A percentile compares a stretch with the other conserved stretches of the same genome.
phyloP scores from a whole-genome alignment of 2,113 vertebrate species.

The Leiothrix lutea region DNA sequence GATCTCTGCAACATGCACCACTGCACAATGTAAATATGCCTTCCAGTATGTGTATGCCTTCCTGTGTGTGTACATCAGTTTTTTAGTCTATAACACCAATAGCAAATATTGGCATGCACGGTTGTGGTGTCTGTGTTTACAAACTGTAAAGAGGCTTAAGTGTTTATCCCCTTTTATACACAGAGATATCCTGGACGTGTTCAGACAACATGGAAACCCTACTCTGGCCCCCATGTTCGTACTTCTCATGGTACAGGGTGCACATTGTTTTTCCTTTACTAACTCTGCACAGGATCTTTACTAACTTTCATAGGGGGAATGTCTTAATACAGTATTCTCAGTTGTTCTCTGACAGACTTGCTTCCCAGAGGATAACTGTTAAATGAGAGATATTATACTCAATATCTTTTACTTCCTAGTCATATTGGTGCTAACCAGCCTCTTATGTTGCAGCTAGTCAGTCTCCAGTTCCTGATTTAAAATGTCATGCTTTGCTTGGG shows the following conservation, averaged over 20 bases:
- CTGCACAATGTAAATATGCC: conserved; percentile 21
- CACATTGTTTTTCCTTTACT: background rate
- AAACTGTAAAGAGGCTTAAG: conserved; percentile 25
- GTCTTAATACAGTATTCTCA: background rate
- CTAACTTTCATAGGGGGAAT: background rate
- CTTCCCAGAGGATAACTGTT: background rate
- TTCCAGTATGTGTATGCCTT: background rate
- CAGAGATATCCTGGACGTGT: background rate
- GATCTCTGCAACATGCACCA: background rate
- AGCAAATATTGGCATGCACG: background rate
- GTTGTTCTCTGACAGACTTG: background rate
- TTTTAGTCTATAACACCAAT: conserved; percentile 1
- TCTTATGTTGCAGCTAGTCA: background rate
- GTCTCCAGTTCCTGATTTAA: background rate
- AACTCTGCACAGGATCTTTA: background rate
- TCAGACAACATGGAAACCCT: background rate
- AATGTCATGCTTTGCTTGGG: background rate
- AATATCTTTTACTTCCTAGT: background rate
- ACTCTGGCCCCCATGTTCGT: background rate
- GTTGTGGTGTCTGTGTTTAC: conserved; percentile 21
- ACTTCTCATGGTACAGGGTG: background rate
- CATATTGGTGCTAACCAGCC: background rate
- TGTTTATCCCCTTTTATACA: conserved; percentile 7
- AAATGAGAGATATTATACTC: background rate
- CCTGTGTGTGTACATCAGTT: background rate